These are phyloP conservation scores for Araneus ventricosus DNA, from an alignment of 1,140 invertebrate species.

Conservation along the genomic window DNA sequence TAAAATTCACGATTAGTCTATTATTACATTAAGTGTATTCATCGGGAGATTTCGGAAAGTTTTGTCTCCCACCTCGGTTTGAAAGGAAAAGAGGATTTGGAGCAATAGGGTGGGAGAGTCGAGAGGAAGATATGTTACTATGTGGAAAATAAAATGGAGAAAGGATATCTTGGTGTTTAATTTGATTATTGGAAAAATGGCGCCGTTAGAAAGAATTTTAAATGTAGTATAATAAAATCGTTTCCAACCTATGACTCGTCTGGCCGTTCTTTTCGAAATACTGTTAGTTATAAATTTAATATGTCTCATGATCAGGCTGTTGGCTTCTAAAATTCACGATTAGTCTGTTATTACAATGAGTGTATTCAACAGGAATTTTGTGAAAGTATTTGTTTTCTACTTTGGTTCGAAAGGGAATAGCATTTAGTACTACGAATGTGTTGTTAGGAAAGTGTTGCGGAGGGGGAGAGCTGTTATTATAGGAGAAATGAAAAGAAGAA, in stretches of 20 bases:
- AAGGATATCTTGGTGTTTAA: no score
- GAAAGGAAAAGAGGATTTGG: no score
- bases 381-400: background rate
- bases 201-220: no score
- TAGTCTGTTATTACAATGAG: conserved; percentile 46
- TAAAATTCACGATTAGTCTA: conserved; percentile 45
- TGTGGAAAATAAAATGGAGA: background rate
- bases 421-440: no score
- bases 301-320: no score
- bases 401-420: no score
- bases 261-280: no score
- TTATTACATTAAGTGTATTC: conserved; percentile 50
- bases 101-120: background rate
- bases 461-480: background rate
- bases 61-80: no score
- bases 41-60: background rate
- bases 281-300: no score
- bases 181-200: no score
- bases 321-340: conserved; percentile 37
- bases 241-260: no score
- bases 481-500: background rate
- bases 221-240: no score
- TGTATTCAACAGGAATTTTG: background rate
- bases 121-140: background rate
- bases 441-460: background rate